Percentiles rank a stretch among this genome's conserved stretches.
phyloP scores from a whole-genome alignment of 2,797 vertebrate genomes.

The Acomys russatus region DNA sequence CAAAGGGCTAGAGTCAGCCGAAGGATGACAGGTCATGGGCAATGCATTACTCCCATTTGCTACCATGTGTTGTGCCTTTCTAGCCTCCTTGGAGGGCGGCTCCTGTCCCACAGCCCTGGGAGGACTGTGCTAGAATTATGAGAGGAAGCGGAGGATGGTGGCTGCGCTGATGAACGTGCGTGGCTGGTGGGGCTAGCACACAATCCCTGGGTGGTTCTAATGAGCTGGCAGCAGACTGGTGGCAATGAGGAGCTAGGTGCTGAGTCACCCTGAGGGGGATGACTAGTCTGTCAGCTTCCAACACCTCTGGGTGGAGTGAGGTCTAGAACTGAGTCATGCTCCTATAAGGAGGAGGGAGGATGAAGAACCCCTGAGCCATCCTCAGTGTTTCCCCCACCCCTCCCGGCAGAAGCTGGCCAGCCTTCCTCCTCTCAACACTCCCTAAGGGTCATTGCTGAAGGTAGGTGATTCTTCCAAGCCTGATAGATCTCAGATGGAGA shows the following conservation, averaged over 20 bases:
- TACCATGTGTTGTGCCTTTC: not conserved
- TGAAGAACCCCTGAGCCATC: not conserved
- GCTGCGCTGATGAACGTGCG: slow-evolving; percentile 84
- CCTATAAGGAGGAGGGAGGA: not conserved
- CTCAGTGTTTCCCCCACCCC: not conserved
- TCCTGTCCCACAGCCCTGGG: slow-evolving; percentile 8
- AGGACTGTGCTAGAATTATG: not conserved
- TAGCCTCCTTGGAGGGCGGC: not conserved
- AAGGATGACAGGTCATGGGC: no score
- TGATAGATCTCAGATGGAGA: not conserved
- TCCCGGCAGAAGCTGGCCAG: not conserved
- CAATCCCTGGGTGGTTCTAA: slow-evolving; percentile 67
- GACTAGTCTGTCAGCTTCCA: slow-evolving; percentile 67
- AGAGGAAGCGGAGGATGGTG: slow-evolving; percentile 20
- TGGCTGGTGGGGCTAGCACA: slow-evolving; percentile 82
- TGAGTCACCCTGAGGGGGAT: slow-evolving; percentile 76
- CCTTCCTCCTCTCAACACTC: no score
- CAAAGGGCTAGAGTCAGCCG: not conserved
- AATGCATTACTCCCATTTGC: not conserved
- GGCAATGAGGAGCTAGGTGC: not conserved
- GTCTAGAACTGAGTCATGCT: slow-evolving; percentile 57
- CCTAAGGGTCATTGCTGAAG: not conserved
- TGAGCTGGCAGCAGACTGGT: slow-evolving; percentile 32
- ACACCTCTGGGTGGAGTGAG: slow-evolving; percentile 30
- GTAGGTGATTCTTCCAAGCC: not conserved